phyloP scores from a whole-genome alignment of 2,888 invertebrate species.

The Orgyia antiqua region DNA sequence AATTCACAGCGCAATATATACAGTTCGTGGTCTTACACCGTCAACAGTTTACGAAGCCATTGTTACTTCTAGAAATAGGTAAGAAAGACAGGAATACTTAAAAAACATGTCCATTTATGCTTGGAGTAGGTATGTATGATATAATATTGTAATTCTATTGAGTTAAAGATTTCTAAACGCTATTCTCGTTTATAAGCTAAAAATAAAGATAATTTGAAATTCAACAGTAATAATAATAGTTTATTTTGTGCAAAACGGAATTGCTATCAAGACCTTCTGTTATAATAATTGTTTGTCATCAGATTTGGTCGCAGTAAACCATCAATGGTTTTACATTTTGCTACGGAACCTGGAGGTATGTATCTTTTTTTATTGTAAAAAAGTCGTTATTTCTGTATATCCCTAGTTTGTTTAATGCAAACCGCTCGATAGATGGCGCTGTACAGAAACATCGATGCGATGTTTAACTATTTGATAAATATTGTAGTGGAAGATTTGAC shows the following conservation, averaged over 20 bases:
- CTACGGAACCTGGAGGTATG: constrained; percentile 86
- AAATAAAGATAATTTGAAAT: neutral
- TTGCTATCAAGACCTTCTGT: too few species aligned
- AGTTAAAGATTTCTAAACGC: neutral
- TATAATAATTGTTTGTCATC: too few species aligned
- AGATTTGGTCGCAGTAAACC: constrained; percentile 91
- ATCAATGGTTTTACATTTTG: constrained; percentile 85
- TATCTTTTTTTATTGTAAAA: neutral
- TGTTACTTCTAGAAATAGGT: constrained; percentile 86
- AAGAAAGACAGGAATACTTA: neutral
- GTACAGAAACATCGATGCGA: too few species aligned
- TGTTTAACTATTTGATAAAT: neutral
- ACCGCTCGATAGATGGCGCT: too few species aligned
- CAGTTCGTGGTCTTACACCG: constrained; percentile 84
- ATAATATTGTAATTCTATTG: too few species aligned
- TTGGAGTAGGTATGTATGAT: neutral
- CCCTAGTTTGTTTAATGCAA: too few species aligned
- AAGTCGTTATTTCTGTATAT: too few species aligned
- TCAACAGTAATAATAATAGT: too few species aligned
- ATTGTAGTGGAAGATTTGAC: neutral
- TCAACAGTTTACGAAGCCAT: constrained; percentile 88
- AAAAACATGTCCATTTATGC: too few species aligned
- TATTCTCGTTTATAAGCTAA: neutral
- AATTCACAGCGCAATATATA: constrained; percentile 86
- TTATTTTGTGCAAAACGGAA: too few species aligned